Base-by-base conservation (phyloP, 2,888 invertebrate species). In the Creontiades dilutus region DNA sequence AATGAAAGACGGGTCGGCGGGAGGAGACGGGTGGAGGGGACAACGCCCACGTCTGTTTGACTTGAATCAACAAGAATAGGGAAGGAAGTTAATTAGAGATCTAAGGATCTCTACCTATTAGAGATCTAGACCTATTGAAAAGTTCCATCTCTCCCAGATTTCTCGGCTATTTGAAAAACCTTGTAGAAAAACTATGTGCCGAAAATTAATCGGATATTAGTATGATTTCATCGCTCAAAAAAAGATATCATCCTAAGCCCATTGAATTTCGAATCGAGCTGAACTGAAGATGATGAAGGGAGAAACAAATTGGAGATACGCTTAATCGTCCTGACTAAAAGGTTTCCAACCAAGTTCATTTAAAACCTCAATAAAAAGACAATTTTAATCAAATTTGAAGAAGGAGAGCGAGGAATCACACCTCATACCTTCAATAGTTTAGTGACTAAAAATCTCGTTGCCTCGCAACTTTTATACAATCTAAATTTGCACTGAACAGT, bases 51-150 rank as follows among this genome's bases (percentile, higher is more conserved):
- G 52, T 52, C 52, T 13, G 52, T 52, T 52, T 27, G 68, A 68
- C 68, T 57, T 19, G 68, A 78, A 78, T 78, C 47, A 78, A 78
- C 37, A 16, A 0, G 37, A 46, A 46, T 78, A 0, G 46, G 78
- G 3, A 37, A 47, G 46, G 47, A 78, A 78, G 46, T 46, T 78
- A 46, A 78, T 78, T 78, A 78, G 46, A 78, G 46, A 19, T 47
- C 78, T 19, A 19, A n/a, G n/a, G n/a, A n/a, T n/a, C n/a, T n/a
- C n/a, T n/a, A n/a, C n/a, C n/a, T n/a, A 78, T 78, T 78, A 78
- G 46, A 78, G 46, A 19, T 47, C 78, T 19, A 19, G 46, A 16
- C 3, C 28, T 78, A n/a, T 78, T 37, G 19, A 76, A 78, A 78
- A 9, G 68, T 68, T 68, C 23, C 19, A 68, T 23, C 13, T 23